Evolutionary conservation across 2,888 invertebrate species (phyloP).

Genomic region (Emmelina monodactyla): DNA sequence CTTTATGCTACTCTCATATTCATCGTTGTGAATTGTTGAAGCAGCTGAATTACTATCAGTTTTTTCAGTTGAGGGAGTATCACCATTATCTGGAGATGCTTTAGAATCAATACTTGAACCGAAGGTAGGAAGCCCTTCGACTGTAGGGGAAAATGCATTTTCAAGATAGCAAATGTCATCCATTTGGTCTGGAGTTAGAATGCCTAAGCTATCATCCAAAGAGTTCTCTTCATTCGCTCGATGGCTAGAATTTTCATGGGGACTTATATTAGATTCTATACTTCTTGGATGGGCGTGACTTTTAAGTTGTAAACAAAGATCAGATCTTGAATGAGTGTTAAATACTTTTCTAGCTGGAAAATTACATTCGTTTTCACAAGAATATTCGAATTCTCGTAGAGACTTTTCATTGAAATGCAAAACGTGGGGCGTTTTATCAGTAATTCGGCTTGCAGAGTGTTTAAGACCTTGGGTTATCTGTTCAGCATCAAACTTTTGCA

Average conservation of each 20-base stretch:
- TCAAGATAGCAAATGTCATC: conserved; percentile 72
- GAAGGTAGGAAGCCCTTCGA: conserved; percentile 67
- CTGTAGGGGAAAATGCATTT: conserved; percentile 71
- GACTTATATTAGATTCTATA: conserved; percentile 47
- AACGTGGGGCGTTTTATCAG: conserved; percentile 48
- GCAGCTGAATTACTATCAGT: conserved; percentile 61
- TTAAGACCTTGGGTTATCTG: conserved; percentile 25
- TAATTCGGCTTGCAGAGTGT: conserved; percentile 31
- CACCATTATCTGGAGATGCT: conserved; percentile 54
- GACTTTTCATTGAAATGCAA: conserved; percentile 54
- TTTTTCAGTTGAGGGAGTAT: conserved; percentile 66
- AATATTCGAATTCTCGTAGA: conserved; percentile 57
- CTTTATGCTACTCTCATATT: conserved; percentile 34
- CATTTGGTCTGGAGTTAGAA: conserved; percentile 90
- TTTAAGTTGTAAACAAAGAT: conserved; percentile 51
- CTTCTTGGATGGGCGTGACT: conserved; percentile 39
- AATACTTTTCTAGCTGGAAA: conserved; percentile 38
- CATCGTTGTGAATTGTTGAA: conserved; percentile 58
- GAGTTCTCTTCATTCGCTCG: conserved; percentile 78
- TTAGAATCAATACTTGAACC: conserved; percentile 50
- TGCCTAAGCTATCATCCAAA: conserved; percentile 85
- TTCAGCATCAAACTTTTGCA: conserved; percentile 24
- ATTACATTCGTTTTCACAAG: conserved; percentile 47
- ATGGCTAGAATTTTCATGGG: conserved; percentile 52
- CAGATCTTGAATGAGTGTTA: conserved; percentile 49